Evolutionary conservation across 35 echinoderm and acorn worm genomes (phyloP).

Genomic region (Apostichopus parvimensis): DNA sequence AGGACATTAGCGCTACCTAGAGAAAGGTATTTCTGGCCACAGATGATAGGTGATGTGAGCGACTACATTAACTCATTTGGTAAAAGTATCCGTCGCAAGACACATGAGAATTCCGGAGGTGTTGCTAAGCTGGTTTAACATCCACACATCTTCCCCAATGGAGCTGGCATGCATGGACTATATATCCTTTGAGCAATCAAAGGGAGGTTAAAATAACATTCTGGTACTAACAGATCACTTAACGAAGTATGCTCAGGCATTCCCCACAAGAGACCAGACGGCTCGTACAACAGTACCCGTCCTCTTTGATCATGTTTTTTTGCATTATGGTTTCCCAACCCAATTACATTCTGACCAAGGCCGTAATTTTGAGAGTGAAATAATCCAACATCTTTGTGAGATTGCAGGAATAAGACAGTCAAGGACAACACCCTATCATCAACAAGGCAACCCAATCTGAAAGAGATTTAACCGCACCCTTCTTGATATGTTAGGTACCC

Average conservation of each 20-base stretch:
- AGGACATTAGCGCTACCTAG: constrained; percentile 29
- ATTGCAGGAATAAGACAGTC: constrained; percentile 25
- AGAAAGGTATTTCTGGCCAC: constrained; percentile 59
- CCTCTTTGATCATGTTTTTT: constrained; percentile 26
- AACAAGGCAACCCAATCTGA: constrained; percentile 50
- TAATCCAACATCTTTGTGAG: constrained; percentile 37
- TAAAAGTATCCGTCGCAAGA: no score
- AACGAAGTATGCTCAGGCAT: constrained; percentile 54
- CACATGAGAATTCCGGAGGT: background rate
- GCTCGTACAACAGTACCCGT: constrained; percentile 21
- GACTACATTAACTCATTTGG: background rate
- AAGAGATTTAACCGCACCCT: constrained; percentile 69
- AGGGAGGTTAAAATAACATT: constrained; percentile 27
- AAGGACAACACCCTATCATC: constrained; percentile 69
- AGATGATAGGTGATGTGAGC: constrained; percentile 41
- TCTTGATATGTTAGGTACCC: constrained; percentile 62
- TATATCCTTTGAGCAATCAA: no score
- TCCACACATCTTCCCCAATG: no score
- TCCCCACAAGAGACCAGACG: no score
- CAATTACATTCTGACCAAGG: constrained; percentile 63
- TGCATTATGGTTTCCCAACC: constrained; percentile 56
- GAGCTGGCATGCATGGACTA: background rate
- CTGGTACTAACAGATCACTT: constrained; percentile 50
- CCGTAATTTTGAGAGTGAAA: no score
- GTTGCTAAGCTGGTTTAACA: background rate